phyloP scores from a whole-genome alignment of 2,888 invertebrate genomes.

The Tinea pellionella region DNA sequence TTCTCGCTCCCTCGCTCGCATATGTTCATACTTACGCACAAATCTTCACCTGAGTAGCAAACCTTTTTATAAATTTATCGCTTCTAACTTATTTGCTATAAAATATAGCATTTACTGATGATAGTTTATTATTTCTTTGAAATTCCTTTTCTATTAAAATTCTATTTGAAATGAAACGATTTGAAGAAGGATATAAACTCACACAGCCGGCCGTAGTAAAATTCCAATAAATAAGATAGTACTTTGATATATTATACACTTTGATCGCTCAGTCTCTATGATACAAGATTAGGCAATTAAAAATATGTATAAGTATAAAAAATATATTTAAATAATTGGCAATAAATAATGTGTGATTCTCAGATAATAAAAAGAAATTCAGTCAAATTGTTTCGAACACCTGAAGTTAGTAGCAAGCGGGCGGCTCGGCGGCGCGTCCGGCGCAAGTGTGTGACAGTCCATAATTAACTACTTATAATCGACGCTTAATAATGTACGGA shows the following conservation, averaged over 20 bases:
- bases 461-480: slow-evolving; percentile 55
- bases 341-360: too few relatives aligned
- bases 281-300: too few relatives aligned
- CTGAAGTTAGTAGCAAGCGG: slow-evolving; percentile 15
- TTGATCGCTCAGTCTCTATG: too few relatives aligned
- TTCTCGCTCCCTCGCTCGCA: slow-evolving; percentile 26
- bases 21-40: slow-evolving; percentile 40
- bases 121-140: slow-evolving; percentile 14
- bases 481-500: slow-evolving; percentile 42
- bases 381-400: slow-evolving; percentile 23
- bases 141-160: neutral
- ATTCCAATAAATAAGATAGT: too few relatives aligned
- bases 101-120: slow-evolving; percentile 14
- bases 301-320: too few relatives aligned
- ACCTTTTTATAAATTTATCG: slow-evolving; percentile 24
- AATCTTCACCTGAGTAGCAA: slow-evolving; percentile 31
- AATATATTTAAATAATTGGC: too few relatives aligned
- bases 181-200: too few relatives aligned
- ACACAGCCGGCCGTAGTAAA: too few relatives aligned
- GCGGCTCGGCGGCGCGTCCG: slow-evolving; percentile 26
- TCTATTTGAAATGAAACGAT: neutral
- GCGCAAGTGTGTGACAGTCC: slow-evolving; percentile 35
- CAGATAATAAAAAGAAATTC: too few relatives aligned
- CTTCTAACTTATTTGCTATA: neutral
- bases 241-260: too few relatives aligned